A percentile compares a stretch with the other conserved stretches of the same genome.
phyloP scores from a whole-genome alignment of 2,797 vertebrate species.

The Melanotaenia nigrans region DNA sequence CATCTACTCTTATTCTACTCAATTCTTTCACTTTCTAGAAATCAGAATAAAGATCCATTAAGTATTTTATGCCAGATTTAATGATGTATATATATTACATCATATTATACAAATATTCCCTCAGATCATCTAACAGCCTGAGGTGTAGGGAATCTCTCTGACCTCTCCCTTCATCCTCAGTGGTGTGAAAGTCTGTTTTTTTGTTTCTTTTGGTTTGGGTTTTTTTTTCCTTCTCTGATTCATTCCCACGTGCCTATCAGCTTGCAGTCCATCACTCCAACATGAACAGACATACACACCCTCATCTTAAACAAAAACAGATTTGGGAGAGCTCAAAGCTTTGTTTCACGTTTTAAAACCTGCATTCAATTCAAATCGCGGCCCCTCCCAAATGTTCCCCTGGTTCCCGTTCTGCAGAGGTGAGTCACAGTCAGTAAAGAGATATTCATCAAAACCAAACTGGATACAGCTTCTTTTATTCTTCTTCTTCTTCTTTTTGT shows the following conservation, averaged over 20 bases:
- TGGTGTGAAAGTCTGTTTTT: slow-evolving; percentile 4
- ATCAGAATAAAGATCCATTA: neutral
- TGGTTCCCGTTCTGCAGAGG: slow-evolving; percentile 66
- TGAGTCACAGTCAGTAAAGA: slow-evolving; percentile 58
- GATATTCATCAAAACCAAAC: slow-evolving; percentile 63
- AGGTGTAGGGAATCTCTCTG: slow-evolving; percentile 10
- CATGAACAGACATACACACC: slow-evolving; percentile 49
- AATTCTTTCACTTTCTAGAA: neutral
- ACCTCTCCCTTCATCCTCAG: slow-evolving; percentile 17
- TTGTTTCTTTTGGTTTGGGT: neutral
- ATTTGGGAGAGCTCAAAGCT: slow-evolving; percentile 43
- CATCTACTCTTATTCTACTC: neutral
- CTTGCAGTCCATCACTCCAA: slow-evolving; percentile 54
- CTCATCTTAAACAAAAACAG: slow-evolving; percentile 67
- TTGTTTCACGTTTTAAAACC: slow-evolving; percentile 43
- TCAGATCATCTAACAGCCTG: slow-evolving; percentile 1
- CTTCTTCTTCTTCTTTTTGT: slow-evolving; percentile 37
- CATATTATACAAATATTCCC: neutral
- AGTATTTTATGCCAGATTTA: too few species aligned
- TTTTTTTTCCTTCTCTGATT: slow-evolving; percentile 23
- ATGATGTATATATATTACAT: neutral
- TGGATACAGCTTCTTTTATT: slow-evolving; percentile 52
- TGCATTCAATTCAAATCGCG: slow-evolving; percentile 43
- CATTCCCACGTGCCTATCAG: slow-evolving; percentile 43
- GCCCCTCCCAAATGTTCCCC: slow-evolving; percentile 27